phyloP scores from a whole-genome alignment of 2,888 invertebrate genomes.

The Ophion costatus region DNA sequence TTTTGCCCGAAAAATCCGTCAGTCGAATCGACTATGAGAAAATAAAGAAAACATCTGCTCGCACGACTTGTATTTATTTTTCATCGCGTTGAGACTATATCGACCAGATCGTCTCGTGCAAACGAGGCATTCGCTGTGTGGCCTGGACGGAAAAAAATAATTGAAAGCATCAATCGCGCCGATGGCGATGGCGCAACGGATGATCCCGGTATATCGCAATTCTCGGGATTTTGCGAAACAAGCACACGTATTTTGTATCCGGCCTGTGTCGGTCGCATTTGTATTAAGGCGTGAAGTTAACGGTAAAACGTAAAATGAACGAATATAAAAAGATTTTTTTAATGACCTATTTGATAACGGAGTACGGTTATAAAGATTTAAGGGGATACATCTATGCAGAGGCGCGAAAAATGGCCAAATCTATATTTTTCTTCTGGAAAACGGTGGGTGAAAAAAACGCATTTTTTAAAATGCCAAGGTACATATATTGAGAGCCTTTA shows the following conservation, averaged over 20 bases:
- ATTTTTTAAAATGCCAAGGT: too few relatives aligned
- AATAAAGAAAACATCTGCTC: neutral
- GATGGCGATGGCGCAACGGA: neutral
- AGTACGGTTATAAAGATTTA: too few relatives aligned
- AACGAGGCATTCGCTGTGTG: slow-evolving; percentile 8
- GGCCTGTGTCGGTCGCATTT: too few relatives aligned
- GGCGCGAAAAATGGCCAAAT: too few relatives aligned
- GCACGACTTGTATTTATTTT: slow-evolving; percentile 40
- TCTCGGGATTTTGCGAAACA: neutral
- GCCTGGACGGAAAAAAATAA: neutral
- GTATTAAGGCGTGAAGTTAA: too few relatives aligned
- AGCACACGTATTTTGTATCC: neutral
- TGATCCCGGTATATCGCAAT: neutral
- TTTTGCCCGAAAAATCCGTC: neutral
- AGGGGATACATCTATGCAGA: too few relatives aligned
- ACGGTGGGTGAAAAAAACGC: too few relatives aligned
- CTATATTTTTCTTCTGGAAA: too few relatives aligned
- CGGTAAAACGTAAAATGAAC: too few relatives aligned
- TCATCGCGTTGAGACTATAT: slow-evolving; percentile 9
- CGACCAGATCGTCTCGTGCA: slow-evolving; percentile 4
- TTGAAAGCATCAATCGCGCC: neutral
- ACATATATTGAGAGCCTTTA: too few relatives aligned
- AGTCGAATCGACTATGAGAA: neutral
- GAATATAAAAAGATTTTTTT: too few relatives aligned
- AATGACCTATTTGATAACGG: too few relatives aligned